Conservation (phyloP, 1,140 invertebrate species). For the Venturia canescens region DNA sequence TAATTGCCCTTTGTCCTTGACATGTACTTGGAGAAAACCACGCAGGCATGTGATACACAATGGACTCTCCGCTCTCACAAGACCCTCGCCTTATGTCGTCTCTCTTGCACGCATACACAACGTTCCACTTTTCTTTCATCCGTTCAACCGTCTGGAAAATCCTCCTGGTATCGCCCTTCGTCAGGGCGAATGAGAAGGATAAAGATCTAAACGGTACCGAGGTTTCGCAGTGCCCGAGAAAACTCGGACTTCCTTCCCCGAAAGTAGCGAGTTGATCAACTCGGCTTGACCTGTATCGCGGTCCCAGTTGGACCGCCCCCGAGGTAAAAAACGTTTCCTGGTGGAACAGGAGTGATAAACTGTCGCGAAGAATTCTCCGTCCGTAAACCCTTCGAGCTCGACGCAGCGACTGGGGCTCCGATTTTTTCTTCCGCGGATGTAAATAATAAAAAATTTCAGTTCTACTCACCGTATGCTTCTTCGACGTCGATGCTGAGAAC, state of each 20-base stretch:
- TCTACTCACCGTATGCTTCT: conserved; percentile 62
- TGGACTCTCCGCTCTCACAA: neutral
- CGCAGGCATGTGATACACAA: neutral
- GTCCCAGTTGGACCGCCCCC: neutral
- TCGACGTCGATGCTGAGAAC: conserved; percentile 78
- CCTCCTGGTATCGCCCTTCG: conserved; percentile 32
- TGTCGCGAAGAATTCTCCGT: no score
- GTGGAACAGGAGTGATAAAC: no score
- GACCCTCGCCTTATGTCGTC: neutral
- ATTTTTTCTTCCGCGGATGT: neutral
- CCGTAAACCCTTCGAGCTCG: no score
- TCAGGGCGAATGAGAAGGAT: neutral
- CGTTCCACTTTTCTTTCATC: conserved; percentile 31
- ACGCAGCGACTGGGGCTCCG: neutral
- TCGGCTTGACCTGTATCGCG: neutral
- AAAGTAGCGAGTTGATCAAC: neutral
- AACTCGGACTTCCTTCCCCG: neutral
- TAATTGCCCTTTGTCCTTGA: conserved; percentile 23
- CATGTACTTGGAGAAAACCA: conserved; percentile 32
- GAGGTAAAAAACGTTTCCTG: no score
- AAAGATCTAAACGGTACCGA: conserved; percentile 12
- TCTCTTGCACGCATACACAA: neutral
- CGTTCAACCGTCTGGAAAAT: conserved; percentile 41
- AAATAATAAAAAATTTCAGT: conserved; percentile 5
- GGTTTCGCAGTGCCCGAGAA: neutral